Evolutionary conservation across 37 sponge, comb jelly and placozoan genomes (phyloP).

Genomic region (Hormiphora californensis): DNA sequence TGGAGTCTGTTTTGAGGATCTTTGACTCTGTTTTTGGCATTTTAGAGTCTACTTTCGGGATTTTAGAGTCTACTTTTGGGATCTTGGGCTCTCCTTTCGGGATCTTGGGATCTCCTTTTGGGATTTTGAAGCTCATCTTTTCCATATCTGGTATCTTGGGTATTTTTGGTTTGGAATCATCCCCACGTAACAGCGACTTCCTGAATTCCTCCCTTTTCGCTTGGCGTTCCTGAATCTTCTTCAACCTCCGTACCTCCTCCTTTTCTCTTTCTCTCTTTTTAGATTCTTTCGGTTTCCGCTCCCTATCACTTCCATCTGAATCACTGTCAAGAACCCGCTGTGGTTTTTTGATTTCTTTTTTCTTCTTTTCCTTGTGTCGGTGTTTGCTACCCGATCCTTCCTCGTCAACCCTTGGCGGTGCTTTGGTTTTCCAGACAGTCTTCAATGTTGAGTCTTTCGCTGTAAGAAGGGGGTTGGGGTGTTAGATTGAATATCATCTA

Average conservation of each 20-base stretch:
- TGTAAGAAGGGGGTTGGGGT: not conserved
- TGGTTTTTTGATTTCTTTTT: not conserved
- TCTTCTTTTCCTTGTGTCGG: slow-evolving; percentile 34
- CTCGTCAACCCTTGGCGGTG: not conserved
- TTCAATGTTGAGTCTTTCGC: slow-evolving; percentile 27
- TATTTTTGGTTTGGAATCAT: too few species aligned
- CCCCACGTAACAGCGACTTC: not conserved
- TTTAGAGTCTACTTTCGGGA: too few species aligned
- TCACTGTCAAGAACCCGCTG: not conserved
- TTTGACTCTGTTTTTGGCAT: too few species aligned
- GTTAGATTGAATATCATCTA: too few species aligned
- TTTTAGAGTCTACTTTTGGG: too few species aligned
- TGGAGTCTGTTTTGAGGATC: too few species aligned
- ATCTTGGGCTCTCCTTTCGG: too few species aligned
- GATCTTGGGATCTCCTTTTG: too few species aligned
- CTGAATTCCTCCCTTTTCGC: not conserved
- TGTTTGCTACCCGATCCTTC: not conserved
- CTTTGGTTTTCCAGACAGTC: slow-evolving; percentile 27
- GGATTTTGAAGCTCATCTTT: too few species aligned
- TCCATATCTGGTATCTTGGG: too few species aligned
- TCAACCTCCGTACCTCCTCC: not conserved
- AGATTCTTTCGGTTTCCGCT: not conserved
- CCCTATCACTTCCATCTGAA: not conserved
- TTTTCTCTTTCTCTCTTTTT: not conserved
- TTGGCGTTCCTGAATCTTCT: not conserved